phyloP scores from a whole-genome alignment of 2,113 vertebrate genomes.

The Equus przewalskii region DNA sequence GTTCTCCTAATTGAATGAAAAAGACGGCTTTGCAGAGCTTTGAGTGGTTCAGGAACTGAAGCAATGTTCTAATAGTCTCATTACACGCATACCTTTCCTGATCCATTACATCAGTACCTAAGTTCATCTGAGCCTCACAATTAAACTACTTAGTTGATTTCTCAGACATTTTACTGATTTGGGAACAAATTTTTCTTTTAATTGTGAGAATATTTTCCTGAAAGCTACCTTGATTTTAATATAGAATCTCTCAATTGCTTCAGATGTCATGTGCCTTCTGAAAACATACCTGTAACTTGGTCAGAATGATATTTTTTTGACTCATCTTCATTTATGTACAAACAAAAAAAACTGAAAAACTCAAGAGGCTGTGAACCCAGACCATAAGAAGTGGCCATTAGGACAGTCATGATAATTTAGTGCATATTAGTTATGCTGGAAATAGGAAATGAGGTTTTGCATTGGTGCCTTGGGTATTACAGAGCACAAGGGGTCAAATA shows the following conservation, averaged over 20 bases:
- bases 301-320: neutral
- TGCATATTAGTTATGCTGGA: conserved; percentile 42
- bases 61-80: neutral
- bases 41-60: neutral
- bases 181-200: neutral
- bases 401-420: conserved; percentile 45
- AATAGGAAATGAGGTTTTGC: conserved; percentile 45
- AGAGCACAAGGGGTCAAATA: conserved; percentile 20
- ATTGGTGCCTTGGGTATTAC: conserved; percentile 46
- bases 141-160: conserved; percentile 32
- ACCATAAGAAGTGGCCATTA: neutral
- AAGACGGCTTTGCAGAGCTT: neutral
- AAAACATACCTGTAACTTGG: neutral
- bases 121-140: neutral
- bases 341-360: neutral
- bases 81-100: neutral
- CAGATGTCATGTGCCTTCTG: neutral
- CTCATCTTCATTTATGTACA: neutral
- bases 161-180: neutral
- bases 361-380: neutral
- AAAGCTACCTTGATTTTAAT: conserved; percentile 5
- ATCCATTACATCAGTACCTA: neutral
- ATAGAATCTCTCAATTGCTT: neutral
- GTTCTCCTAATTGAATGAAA: neutral
- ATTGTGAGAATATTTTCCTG: conserved; percentile 29